Percentiles rank a stretch among this genome's conserved stretches.
Conservation (phyloP, 1,140 invertebrate species). For the Tetranychus cinnabarinus region DNA sequence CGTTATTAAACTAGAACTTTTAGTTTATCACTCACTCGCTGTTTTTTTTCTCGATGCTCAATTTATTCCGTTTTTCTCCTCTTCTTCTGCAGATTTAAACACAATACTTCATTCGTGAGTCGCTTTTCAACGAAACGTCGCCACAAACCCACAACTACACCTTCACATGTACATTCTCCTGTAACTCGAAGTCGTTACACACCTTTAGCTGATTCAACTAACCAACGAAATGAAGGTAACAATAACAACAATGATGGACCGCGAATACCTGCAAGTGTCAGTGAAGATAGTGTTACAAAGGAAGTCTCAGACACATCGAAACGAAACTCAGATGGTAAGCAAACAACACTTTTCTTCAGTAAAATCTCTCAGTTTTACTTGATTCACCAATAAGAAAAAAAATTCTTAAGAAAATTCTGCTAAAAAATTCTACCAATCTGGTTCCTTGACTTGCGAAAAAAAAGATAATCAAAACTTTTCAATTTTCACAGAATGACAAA, state of each 20-base stretch:
- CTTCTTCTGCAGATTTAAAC: slow-evolving; percentile 41
- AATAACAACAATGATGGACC: slow-evolving; percentile 1
- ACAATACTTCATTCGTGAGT: slow-evolving; percentile 69
- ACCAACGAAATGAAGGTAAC: neutral
- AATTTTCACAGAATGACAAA: no score
- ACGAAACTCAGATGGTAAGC: slow-evolving; percentile 58
- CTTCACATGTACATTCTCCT: slow-evolving; percentile 25
- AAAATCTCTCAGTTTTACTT: neutral
- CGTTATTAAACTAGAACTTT: no score
- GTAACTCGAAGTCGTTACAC: slow-evolving; percentile 10
- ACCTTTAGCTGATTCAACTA: neutral
- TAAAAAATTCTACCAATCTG: neutral
- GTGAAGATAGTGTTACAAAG: slow-evolving; percentile 43
- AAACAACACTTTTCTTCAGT: neutral
- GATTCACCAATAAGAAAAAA: neutral
- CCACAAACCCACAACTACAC: slow-evolving; percentile 41
- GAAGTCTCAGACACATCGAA: slow-evolving; percentile 37
- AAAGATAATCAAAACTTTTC: no score
- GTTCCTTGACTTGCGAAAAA: neutral
- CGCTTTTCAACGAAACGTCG: slow-evolving; percentile 57
- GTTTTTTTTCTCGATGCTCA: neutral
- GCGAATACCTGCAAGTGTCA: slow-evolving; percentile 36
- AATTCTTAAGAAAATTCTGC: neutral
- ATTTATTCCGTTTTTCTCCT: neutral
- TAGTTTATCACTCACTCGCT: neutral